Evolutionary conservation across 53 echinoderm and acorn worm species (phyloP).

Genomic region (Holothuria leucospilota): DNA sequence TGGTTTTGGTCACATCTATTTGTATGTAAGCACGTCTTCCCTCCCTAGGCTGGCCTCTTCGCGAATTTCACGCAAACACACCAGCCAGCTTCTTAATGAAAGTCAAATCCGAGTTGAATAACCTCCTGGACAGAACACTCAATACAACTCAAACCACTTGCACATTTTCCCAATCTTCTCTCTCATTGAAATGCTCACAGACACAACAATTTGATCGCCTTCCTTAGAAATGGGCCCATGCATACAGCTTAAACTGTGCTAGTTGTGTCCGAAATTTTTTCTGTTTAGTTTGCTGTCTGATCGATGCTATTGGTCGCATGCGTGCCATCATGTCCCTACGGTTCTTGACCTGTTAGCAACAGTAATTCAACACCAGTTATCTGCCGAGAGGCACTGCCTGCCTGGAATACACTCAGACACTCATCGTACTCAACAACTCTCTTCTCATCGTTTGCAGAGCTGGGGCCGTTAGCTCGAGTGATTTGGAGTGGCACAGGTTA

Average conservation of each 20-base stretch:
- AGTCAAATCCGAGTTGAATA: constrained; percentile 35
- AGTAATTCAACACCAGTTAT: constrained; percentile 46
- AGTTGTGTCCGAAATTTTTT: constrained; percentile 32
- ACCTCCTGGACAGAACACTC: constrained; percentile 45
- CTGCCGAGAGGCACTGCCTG: constrained; percentile 40
- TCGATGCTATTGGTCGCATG: constrained; percentile 30
- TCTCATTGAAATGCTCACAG: constrained; percentile 34
- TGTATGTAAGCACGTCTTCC: constrained; percentile 3
- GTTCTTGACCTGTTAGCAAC: constrained; percentile 50
- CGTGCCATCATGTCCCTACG: constrained; percentile 36
- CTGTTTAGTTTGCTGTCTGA: constrained; percentile 4
- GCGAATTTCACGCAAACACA: constrained; percentile 41
- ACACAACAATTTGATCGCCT: constrained; percentile 46
- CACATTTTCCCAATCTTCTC: constrained; percentile 35
- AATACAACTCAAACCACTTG: constrained; percentile 40
- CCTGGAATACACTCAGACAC: constrained; percentile 40
- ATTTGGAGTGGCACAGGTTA: constrained; percentile 33
- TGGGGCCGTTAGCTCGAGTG: constrained; percentile 45
- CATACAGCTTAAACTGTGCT: constrained; percentile 26
- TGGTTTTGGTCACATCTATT: constrained; percentile 36
- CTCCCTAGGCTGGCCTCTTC: constrained; percentile 24
- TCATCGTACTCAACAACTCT: constrained; percentile 35
- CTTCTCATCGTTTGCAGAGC: constrained; percentile 37
- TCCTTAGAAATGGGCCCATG: constrained; percentile 40
- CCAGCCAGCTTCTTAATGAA: constrained; percentile 36